A percentile compares a stretch with the other conserved stretches of the same genome.
phyloP scores from a whole-genome alignment of 2,113 vertebrate species.

The Lagopus leucura region DNA sequence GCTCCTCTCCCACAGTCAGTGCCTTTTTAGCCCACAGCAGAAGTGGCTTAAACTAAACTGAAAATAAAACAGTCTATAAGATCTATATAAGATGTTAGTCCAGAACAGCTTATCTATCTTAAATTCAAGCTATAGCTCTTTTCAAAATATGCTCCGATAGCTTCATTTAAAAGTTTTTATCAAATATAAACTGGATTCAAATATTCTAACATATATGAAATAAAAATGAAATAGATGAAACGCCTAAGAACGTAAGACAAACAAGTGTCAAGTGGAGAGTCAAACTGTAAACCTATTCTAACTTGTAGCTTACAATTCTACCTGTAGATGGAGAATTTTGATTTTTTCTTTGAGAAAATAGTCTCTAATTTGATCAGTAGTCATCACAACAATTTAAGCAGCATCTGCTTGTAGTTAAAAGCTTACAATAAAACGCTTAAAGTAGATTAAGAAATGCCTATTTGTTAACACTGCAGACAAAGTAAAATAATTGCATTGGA shows the following conservation, averaged over 20 bases:
- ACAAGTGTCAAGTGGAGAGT: not conserved
- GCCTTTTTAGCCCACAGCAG: not conserved
- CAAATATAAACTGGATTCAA: not conserved
- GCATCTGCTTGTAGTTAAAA: not conserved
- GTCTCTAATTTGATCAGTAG: not conserved
- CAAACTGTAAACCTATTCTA: not conserved
- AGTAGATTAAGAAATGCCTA: not conserved
- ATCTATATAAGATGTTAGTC: not conserved
- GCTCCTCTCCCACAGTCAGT: not conserved
- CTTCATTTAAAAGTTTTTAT: not conserved
- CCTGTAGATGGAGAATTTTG: not conserved
- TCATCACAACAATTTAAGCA: not conserved
- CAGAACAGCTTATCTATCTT: not conserved
- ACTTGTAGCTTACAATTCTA: not conserved
- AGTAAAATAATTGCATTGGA: not conserved
- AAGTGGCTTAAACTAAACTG: not conserved
- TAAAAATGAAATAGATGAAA: not conserved
- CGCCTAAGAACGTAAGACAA: not conserved
- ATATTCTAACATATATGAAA: not conserved
- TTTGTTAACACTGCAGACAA: not conserved
- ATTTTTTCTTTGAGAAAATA: not conserved
- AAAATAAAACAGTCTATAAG: not conserved
- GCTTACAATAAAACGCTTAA: not conserved
- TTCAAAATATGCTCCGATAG: not conserved
- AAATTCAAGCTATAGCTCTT: not conserved